Percentiles rank a stretch among this genome's conserved stretches.
phyloP scores from a whole-genome alignment of 2,888 invertebrate genomes.

The Beris morrisii region DNA sequence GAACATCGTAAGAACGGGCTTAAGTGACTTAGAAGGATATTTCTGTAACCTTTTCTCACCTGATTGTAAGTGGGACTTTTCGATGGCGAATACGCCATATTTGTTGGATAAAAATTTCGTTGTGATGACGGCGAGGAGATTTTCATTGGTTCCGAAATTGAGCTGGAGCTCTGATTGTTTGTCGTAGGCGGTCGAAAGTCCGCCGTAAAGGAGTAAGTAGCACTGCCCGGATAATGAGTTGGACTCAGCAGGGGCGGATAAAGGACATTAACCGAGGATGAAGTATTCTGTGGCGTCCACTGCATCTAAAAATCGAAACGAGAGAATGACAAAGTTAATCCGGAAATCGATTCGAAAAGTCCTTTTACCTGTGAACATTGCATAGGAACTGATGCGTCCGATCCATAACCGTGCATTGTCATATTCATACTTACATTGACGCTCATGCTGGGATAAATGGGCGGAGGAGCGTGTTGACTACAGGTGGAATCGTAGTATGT shows the following conservation, averaged over 20 bases:
- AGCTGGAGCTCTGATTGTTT: slow-evolving; percentile 57
- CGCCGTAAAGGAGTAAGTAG: slow-evolving; percentile 82
- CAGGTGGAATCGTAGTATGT: slow-evolving; percentile 52
- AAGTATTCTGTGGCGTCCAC: slow-evolving; percentile 69
- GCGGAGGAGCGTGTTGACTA: slow-evolving; percentile 44
- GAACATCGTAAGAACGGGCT: no score
- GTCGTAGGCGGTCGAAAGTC: slow-evolving; percentile 68
- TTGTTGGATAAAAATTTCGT: slow-evolving; percentile 46
- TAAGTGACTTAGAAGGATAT: no score
- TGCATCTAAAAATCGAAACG: slow-evolving; percentile 61
- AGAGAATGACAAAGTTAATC: background rate
- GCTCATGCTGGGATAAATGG: slow-evolving; percentile 89
- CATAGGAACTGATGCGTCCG: slow-evolving; percentile 55
- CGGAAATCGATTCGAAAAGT: background rate
- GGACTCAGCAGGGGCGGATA: slow-evolving; percentile 70
- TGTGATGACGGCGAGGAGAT: slow-evolving; percentile 47
- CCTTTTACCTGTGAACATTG: slow-evolving; percentile 67
- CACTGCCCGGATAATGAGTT: slow-evolving; percentile 65
- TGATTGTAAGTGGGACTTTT: slow-evolving; percentile 49
- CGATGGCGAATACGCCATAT: slow-evolving; percentile 48
- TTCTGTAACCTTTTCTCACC: slow-evolving; percentile 3
- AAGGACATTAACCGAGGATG: slow-evolving; percentile 66
- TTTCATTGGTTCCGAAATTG: slow-evolving; percentile 51
- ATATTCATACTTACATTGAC: slow-evolving; percentile 96
- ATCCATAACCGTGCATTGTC: slow-evolving; percentile 83